Evolutionary conservation across 1,140 invertebrate species (phyloP).

Genomic region (Orius laevigatus): DNA sequence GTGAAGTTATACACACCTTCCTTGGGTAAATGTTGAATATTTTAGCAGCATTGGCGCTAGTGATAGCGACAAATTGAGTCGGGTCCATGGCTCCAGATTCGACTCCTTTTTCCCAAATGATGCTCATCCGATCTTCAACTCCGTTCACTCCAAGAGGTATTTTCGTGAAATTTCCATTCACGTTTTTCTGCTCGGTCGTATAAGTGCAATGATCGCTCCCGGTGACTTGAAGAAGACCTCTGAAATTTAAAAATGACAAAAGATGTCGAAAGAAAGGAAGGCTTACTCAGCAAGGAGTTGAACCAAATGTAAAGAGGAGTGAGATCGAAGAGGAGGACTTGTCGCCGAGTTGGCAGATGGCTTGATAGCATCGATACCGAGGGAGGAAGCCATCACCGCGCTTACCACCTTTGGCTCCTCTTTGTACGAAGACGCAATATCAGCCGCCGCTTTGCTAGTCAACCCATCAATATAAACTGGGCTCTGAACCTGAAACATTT

Average conservation of each 20-base stretch:
- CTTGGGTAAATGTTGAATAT: constrained; percentile 95
- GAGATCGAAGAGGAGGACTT: constrained; percentile 64
- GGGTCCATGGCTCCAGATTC: constrained; percentile 79
- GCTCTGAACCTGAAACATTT: constrained; percentile 42
- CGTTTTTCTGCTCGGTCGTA: constrained; percentile 75
- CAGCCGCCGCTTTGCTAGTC: constrained; percentile 53
- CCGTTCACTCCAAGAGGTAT: constrained; percentile 98
- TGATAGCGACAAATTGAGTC: constrained; percentile 89
- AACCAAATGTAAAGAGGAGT: constrained; percentile 62
- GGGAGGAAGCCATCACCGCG: constrained; percentile 57
- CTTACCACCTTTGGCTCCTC: constrained; percentile 46
- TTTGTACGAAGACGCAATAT: constrained; percentile 39
- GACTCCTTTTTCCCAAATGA: constrained; percentile 98
- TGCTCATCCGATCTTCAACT: constrained; percentile 89
- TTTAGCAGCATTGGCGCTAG: constrained; percentile 89
- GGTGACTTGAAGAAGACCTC: constrained; percentile 53
- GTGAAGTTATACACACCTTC: constrained; percentile 43
- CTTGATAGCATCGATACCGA: constrained; percentile 45
- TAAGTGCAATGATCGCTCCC: constrained; percentile 97
- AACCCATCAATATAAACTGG: constrained; percentile 62
- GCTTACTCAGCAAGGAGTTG: constrained; percentile 73
- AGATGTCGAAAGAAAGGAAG: too few species aligned
- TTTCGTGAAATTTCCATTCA: constrained; percentile 84
- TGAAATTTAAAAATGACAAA: constrained; percentile 29
- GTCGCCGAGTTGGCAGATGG: constrained; percentile 35